Conservation (phyloP, 2,113 vertebrate genomes). For the Marmota flaviventris region DNA sequence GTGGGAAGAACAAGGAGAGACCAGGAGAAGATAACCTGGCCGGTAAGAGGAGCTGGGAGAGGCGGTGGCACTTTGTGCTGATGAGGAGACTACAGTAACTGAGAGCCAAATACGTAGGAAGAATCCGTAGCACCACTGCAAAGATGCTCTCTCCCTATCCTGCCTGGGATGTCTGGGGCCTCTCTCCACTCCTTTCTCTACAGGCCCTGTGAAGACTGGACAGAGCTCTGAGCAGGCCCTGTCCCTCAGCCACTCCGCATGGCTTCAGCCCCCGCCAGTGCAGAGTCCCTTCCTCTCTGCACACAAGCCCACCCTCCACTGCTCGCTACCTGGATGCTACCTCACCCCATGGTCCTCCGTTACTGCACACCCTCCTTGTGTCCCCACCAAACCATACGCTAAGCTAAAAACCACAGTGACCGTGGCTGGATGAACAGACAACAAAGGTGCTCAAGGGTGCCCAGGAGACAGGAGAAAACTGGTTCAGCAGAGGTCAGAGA, state of each 20-base stretch:
- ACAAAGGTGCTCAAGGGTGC: background rate
- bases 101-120: too few relatives aligned
- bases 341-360: fast-evolving
- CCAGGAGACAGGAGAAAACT: background rate
- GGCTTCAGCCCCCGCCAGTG: background rate
- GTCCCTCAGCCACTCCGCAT: background rate
- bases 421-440: background rate
- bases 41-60: background rate
- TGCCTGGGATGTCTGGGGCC: fast-evolving
- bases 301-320: background rate
- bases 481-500: too few relatives aligned
- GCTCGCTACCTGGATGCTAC: fast-evolving
- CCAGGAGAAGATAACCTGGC: background rate
- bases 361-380: too few relatives aligned
- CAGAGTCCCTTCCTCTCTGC: too few relatives aligned
- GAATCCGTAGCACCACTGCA: too few relatives aligned
- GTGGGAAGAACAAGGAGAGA: too few relatives aligned
- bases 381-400: background rate
- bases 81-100: background rate
- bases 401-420: background rate
- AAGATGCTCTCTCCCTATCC: background rate
- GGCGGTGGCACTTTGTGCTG: fast-evolving
- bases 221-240: background rate
- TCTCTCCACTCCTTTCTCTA: background rate
- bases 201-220: fast-evolving